Base-by-base conservation (phyloP, 1,140 invertebrate genomes). In the Andrena cerasifolii region DNA sequence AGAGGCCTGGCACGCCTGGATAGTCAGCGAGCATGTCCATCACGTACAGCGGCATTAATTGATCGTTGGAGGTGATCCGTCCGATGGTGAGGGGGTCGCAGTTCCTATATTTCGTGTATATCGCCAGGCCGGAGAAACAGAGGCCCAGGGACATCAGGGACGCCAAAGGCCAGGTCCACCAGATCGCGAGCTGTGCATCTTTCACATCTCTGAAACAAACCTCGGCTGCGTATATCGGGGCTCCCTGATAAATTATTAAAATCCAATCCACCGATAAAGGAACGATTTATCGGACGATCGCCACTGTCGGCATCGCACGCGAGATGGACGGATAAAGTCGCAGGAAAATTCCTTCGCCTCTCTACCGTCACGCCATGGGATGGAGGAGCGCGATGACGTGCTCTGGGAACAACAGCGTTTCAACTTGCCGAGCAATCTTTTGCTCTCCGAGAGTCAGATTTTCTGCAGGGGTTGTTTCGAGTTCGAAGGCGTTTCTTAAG, bases 11-110 rank as follows among this genome's bases (percentile, higher is more conserved):
- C 8, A 98, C 80, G 6, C 97, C 97, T 3, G 95, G 95, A 53
- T 95, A 92, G 51, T 93, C 76, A 0, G 94, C 93, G 87, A 98
- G 92, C 4, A 94, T 94, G 83, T 97, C 96, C 85, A 97, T 95
- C 14, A 97, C 96, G 92, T 96, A 98, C 40, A 96, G 93, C 7
- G 96, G 96, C 92, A 97, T 94, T 36, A 97, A 88, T 84, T 95
- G 94, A 91, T 95, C 94, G 16, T 91, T 87, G 18, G 90, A 93
- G 8, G 67, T 86, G 51, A 96, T 96, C n/a, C 93, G 88, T 3
- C 92, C 91, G 36, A 89, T 92, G 83, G 88, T 83, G 2, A 95
- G 79, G 0, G 97, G 97, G 93, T 98, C 97, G 92, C 97, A 97
- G 43, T 94, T 84, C 21, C 93, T 91, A 89, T 97, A 97, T 84